Percentiles rank a stretch among this genome's conserved stretches.
Conservation (phyloP, 2,797 vertebrate species). For the Clamator glandarius region DNA sequence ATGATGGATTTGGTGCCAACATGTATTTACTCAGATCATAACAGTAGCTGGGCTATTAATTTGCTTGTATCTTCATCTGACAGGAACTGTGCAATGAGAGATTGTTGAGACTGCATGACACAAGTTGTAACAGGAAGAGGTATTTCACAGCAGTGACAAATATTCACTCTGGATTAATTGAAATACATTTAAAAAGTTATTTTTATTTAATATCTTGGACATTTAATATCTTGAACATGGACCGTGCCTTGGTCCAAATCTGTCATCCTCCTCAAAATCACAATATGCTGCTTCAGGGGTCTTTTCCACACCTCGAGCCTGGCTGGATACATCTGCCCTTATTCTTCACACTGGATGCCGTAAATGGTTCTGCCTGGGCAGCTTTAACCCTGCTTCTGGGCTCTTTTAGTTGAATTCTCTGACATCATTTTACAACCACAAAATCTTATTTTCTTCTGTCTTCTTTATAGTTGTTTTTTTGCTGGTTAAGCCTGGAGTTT, state of each 20-base stretch:
- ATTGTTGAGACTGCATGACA: not conserved
- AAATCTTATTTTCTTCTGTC: not conserved
- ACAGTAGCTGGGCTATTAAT: not conserved
- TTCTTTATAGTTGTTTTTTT: not conserved
- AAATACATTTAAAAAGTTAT: not conserved
- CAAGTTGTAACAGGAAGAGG: not conserved
- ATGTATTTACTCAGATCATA: not conserved
- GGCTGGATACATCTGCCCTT: slow-evolving; percentile 35
- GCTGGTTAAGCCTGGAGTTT: not conserved
- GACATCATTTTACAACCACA: not conserved
- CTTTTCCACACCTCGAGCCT: slow-evolving; percentile 34
- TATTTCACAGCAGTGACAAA: not conserved
- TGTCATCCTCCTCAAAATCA: slow-evolving; percentile 32
- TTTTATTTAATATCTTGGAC: not conserved
- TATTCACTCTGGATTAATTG: not conserved
- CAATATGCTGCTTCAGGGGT: not conserved
- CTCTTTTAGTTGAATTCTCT: slow-evolving; percentile 3
- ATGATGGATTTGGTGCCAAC: not conserved
- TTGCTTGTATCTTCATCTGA: not conserved
- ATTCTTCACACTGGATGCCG: not conserved
- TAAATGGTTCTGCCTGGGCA: slow-evolving; percentile 42
- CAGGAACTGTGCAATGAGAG: not conserved
- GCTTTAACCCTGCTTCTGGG: slow-evolving; percentile 8
- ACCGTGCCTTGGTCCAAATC: not conserved
- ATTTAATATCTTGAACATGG: not conserved